Evolutionary conservation across 2,113 vertebrate genomes (phyloP).

Genomic region (Eolophus roseicapilla): DNA sequence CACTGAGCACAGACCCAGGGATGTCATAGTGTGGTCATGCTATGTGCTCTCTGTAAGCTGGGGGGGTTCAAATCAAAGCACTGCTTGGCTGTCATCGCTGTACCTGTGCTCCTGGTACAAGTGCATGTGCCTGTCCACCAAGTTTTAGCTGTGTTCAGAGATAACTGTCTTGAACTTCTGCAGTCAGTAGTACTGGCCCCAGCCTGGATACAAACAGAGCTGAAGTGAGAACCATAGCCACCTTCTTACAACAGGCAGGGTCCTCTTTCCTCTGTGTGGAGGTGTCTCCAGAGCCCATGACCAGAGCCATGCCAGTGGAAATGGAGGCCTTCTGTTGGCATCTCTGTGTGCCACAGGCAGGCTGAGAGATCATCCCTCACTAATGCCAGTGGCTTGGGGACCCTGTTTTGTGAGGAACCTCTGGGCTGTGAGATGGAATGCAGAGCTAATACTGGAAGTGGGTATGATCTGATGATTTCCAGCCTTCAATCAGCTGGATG

Average conservation of each 20-base stretch:
- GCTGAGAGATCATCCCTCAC: not conserved
- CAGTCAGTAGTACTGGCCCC: not conserved
- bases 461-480: not conserved
- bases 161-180: not conserved
- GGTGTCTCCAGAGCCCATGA: not conserved
- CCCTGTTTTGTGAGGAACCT: not conserved
- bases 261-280: not conserved
- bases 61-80: not conserved
- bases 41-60: not conserved
- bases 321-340: not conserved
- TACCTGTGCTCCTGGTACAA: not conserved
- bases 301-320: not conserved
- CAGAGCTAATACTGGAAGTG: not conserved
- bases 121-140: not conserved
- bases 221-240: not conserved
- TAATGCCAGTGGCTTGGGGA: not conserved
- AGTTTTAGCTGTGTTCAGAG: not conserved
- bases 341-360: not conserved
- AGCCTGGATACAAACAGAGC: not conserved
- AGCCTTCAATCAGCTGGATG: not conserved
- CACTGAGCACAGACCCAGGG: not conserved
- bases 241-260: not conserved
- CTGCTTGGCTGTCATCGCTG: not conserved
- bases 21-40: not conserved
- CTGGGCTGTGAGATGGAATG: not conserved